Evolutionary conservation across 1,140 invertebrate genomes (phyloP).

Genomic region (Drosophila nannoptera): DNA sequence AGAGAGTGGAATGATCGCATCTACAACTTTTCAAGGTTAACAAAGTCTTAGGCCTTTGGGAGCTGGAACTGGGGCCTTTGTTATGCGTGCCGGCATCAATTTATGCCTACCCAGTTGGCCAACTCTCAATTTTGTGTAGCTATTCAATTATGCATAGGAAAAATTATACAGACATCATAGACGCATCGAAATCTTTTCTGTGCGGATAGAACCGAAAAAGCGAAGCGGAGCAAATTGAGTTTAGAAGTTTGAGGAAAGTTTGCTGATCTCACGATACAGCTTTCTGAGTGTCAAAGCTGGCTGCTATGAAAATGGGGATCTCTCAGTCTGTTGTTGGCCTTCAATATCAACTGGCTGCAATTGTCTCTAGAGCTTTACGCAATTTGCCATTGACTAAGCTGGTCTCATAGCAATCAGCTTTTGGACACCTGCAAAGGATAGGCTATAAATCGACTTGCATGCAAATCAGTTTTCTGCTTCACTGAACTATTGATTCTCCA

Average conservation of each 20-base stretch:
- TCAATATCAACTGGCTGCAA: too few species aligned
- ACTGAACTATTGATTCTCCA: neutral
- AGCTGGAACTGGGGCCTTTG: slow-evolving; percentile 22
- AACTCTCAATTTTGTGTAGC: slow-evolving; percentile 35
- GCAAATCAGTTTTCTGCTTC: too few species aligned
- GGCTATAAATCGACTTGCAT: too few species aligned
- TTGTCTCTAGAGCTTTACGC: too few species aligned
- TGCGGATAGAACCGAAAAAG: neutral
- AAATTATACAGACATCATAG: slow-evolving; percentile 10
- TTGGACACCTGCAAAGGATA: neutral
- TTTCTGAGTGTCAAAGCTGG: too few species aligned
- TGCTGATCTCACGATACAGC: too few species aligned
- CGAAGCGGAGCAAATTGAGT: neutral
- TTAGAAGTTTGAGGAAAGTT: too few species aligned
- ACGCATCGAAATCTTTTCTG: neutral
- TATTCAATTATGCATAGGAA: slow-evolving; percentile 26
- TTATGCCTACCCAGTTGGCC: slow-evolving; percentile 9
- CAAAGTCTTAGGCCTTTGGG: slow-evolving; percentile 40
- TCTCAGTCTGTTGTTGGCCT: too few species aligned
- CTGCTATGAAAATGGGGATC: too few species aligned
- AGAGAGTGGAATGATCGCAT: slow-evolving; percentile 78
- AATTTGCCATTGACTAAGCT: too few species aligned
- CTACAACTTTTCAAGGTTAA: slow-evolving; percentile 72
- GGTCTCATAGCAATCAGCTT: neutral
- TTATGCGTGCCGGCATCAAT: slow-evolving; percentile 17